phyloP scores from a whole-genome alignment of 35 echinoderm and acorn worm genomes.

The Amphiura filiformis region DNA sequence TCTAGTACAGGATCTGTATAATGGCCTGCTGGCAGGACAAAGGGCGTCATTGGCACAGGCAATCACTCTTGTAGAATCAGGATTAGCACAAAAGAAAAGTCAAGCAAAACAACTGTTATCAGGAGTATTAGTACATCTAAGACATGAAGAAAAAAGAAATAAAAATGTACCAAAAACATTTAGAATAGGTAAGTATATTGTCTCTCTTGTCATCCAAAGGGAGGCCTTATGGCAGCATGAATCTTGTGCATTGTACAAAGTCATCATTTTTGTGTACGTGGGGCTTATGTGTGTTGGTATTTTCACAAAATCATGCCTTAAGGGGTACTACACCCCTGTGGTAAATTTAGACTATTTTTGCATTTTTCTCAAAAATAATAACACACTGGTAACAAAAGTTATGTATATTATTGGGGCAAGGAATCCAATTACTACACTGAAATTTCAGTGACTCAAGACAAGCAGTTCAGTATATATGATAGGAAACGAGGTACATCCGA shows the following conservation, averaged over 20 bases:
- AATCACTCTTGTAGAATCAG: conserved; percentile 88
- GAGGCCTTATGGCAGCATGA: too few relatives aligned
- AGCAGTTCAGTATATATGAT: too few relatives aligned
- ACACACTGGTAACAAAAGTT: too few relatives aligned
- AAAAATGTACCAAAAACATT: conserved; percentile 46
- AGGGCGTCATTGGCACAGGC: conserved; percentile 77
- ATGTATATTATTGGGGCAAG: too few relatives aligned
- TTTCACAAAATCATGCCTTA: too few relatives aligned
- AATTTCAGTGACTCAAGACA: too few relatives aligned
- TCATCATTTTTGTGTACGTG: not conserved
- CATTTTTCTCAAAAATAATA: too few relatives aligned
- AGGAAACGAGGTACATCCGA: too few relatives aligned
- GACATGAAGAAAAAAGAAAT: conserved; percentile 25
- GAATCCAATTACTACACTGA: too few relatives aligned
- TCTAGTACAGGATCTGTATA: conserved; percentile 18
- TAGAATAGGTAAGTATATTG: conserved; percentile 69
- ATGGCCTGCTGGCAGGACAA: conserved; percentile 56
- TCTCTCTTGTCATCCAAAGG: too few relatives aligned
- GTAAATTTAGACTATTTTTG: too few relatives aligned
- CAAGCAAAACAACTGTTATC: conserved; percentile 66
- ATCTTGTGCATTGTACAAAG: not conserved
- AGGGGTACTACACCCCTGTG: too few relatives aligned
- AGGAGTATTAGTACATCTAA: conserved; percentile 58
- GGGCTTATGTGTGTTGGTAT: not conserved
- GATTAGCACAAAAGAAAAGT: conserved; percentile 35